Conservation (phyloP, 2,888 invertebrate genomes). For the Trachelus iudaicus region DNA sequence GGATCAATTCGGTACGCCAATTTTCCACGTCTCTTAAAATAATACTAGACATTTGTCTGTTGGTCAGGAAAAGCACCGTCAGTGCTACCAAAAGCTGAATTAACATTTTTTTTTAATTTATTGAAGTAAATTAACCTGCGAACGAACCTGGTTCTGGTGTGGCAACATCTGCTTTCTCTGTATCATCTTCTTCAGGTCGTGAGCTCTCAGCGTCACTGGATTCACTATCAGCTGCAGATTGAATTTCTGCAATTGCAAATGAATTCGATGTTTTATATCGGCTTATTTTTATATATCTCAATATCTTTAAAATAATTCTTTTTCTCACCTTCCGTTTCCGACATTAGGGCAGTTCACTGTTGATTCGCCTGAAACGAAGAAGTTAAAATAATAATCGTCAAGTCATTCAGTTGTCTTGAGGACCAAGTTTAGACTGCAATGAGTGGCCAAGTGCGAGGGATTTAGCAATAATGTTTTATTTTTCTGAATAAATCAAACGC, state of each 20-base stretch:
- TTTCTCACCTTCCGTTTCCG: constrained; percentile 58
- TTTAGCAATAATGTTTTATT: neutral
- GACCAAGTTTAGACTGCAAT: neutral
- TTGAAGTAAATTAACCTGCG: neutral
- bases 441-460: neutral
- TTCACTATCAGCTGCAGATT: constrained; percentile 10
- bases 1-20: neutral
- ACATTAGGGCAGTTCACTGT: constrained; percentile 43
- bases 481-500: neutral
- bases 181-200: constrained; percentile 9
- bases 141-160: constrained; percentile 10
- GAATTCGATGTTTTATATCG: neutral
- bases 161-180: constrained; percentile 8
- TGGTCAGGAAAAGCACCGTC: neutral
- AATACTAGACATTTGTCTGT: neutral
- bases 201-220: constrained; percentile 2
- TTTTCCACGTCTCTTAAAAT: neutral
- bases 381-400: neutral
- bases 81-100: neutral
- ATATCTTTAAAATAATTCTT: neutral
- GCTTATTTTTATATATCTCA: neutral
- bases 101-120: neutral
- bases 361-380: neutral
- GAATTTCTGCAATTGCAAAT: constrained; percentile 3
- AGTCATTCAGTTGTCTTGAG: neutral